Evolutionary conservation across 2,888 invertebrate species (phyloP).

Genomic region (Mesochorus sp.): DNA sequence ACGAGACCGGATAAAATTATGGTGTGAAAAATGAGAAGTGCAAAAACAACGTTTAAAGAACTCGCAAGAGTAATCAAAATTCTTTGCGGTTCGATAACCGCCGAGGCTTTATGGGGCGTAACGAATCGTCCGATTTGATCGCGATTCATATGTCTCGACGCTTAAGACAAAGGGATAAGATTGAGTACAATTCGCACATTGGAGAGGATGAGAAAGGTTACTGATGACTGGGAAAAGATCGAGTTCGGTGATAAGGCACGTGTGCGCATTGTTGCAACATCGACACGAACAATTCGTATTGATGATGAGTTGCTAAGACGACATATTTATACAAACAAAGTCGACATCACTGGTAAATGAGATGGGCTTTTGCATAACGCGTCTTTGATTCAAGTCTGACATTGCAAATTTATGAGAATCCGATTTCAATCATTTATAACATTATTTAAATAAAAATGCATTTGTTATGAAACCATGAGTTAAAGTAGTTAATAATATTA

Average conservation of each 20-base stretch:
- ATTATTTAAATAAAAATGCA: no score
- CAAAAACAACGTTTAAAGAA: conserved; percentile 47
- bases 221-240: not conserved
- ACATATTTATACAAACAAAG: not conserved
- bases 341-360: not conserved
- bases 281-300: not conserved
- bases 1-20: conserved; percentile 27
- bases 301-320: not conserved
- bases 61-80: conserved; percentile 57
- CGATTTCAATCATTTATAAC: no score
- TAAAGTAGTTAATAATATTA: no score
- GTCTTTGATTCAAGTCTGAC: not conserved
- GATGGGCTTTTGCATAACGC: not conserved
- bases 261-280: not conserved
- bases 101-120: conserved; percentile 67
- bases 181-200: not conserved
- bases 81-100: conserved; percentile 66
- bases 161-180: not conserved
- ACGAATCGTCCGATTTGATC: conserved; percentile 63
- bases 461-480: no score
- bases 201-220: not conserved
- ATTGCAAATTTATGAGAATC: not conserved
- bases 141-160: conserved; percentile 51
- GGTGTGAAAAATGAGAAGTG: conserved; percentile 47
- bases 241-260: conserved; percentile 2